These are phyloP conservation scores for Cephus pygmeus DNA, from an alignment of 2,888 invertebrate genomes.

Conservation along the genomic window DNA sequence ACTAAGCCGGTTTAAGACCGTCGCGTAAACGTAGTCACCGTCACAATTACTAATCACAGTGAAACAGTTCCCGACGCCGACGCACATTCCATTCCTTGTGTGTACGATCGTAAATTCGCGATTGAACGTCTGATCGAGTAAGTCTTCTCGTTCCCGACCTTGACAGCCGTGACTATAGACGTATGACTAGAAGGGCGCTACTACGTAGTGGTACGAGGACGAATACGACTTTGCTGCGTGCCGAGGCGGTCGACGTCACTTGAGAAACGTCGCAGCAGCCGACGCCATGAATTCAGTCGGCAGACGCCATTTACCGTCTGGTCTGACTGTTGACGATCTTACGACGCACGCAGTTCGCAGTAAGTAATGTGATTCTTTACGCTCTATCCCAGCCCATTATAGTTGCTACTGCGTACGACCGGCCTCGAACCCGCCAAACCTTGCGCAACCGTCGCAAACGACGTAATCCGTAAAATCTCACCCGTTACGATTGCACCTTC, in stretches of 20 bases:
- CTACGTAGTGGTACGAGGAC: not conserved
- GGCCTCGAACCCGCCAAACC: constrained; percentile 52
- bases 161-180: not conserved
- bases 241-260: not conserved
- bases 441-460: constrained; percentile 50
- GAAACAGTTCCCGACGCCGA: not conserved
- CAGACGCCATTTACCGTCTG: constrained; percentile 20
- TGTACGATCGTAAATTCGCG: not conserved
- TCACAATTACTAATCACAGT: not conserved
- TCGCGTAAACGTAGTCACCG: not conserved
- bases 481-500: constrained; percentile 1
- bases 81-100: not conserved
- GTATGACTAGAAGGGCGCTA: not conserved
- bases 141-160: not conserved
- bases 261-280: not conserved
- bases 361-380: not conserved
- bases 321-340: constrained; percentile 21
- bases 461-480: constrained; percentile 41
- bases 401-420: constrained; percentile 42
- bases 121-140: not conserved
- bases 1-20: too few species aligned
- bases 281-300: not conserved
- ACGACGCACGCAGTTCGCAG: not conserved
- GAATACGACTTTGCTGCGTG: not conserved
- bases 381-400: constrained; percentile 3